Conservation (phyloP, 2,888 invertebrate species). For the Anagyrus pseudococci region DNA sequence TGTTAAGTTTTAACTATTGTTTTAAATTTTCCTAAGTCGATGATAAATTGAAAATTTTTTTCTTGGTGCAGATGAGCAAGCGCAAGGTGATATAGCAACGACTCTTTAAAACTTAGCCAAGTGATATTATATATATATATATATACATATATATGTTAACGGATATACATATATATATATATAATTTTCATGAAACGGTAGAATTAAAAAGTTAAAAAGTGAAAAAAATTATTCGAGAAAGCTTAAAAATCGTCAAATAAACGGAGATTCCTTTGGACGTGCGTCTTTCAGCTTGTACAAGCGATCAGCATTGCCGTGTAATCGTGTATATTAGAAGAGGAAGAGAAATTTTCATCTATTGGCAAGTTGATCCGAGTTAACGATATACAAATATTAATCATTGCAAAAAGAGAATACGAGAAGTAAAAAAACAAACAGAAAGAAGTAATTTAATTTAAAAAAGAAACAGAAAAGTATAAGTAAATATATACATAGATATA, state of each 20-base stretch:
- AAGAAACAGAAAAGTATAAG: not conserved
- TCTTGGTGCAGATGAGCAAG: slow-evolving; percentile 31
- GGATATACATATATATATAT: no score
- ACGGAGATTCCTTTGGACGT: slow-evolving; percentile 36
- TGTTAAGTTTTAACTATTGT: not conserved
- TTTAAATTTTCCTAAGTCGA: slow-evolving; percentile 7
- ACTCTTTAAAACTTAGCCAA: slow-evolving; percentile 15
- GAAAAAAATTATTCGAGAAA: not conserved
- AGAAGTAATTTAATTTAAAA: no score
- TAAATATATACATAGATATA: not conserved
- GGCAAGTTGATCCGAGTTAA: slow-evolving; percentile 29
- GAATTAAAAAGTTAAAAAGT: no score
- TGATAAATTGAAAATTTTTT: slow-evolving; percentile 14
- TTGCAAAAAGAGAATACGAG: no score
- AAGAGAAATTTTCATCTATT: slow-evolving; percentile 21
- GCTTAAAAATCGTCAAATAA: no score
- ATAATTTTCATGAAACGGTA: no score
- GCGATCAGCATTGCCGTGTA: slow-evolving; percentile 22
- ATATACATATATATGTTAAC: not conserved
- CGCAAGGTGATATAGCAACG: slow-evolving; percentile 26
- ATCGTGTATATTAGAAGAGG: slow-evolving; percentile 17
- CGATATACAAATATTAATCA: not conserved
- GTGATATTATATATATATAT: not conserved
- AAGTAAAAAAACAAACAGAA: no score
- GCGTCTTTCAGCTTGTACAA: slow-evolving; percentile 38